Evolutionary conservation across 2,888 invertebrate species (phyloP).

Genomic region (Trichopria drosophilae): DNA sequence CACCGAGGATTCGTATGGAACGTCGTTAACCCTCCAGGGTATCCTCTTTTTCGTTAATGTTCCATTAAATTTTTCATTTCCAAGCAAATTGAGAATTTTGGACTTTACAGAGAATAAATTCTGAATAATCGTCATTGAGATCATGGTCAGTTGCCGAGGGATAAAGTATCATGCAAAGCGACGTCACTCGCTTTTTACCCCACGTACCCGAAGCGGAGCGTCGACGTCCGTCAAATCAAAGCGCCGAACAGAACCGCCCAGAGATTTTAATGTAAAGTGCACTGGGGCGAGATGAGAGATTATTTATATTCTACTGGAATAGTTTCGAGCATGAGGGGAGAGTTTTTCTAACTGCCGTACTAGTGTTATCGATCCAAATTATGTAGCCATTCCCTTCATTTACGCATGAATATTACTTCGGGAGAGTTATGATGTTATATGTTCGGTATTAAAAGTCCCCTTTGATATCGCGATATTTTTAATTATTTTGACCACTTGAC

Average conservation of each 20-base stretch:
- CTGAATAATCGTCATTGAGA: too few species aligned
- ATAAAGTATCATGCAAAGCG: too few species aligned
- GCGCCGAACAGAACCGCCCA: conserved; percentile 39
- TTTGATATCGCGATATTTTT: too few species aligned
- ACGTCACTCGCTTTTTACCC: conserved; percentile 38
- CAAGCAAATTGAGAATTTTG: neutral
- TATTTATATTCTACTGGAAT: conserved; percentile 21
- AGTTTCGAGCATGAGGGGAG: conserved; percentile 12
- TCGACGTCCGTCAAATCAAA: conserved; percentile 41
- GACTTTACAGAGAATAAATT: too few species aligned
- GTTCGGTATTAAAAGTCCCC: too few species aligned
- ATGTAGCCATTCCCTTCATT: neutral
- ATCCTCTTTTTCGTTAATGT: neutral
- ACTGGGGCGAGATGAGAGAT: conserved; percentile 25
- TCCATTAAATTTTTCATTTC: neutral
- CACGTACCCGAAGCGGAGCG: conserved; percentile 27
- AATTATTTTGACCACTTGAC: too few species aligned
- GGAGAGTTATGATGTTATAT: too few species aligned
- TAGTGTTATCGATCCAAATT: neutral
- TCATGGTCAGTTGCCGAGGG: conserved; percentile 26
- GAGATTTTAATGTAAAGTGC: conserved; percentile 41
- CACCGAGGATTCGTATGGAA: too few species aligned
- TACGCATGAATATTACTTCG: too few species aligned
- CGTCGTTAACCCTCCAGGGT: neutral
- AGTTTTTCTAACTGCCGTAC: conserved; percentile 13